Evolutionary conservation across 2,113 vertebrate species (phyloP).

Genomic region (Eudorcas thomsonii): DNA sequence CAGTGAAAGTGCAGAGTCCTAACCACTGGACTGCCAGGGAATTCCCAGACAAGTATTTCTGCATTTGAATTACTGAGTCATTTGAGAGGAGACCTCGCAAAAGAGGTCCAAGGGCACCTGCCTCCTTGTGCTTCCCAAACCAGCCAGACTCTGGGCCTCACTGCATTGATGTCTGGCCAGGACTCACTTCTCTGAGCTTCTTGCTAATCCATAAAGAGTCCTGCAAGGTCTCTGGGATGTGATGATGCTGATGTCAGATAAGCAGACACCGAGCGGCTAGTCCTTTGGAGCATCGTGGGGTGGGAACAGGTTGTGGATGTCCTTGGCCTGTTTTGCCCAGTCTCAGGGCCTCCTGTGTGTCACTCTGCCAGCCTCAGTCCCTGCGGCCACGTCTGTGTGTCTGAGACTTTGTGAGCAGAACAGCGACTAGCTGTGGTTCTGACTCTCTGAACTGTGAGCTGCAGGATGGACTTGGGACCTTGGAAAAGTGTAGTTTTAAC

Average conservation of each 20-base stretch:
- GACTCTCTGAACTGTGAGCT: not conserved
- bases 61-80: not conserved
- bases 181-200: not conserved
- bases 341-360: not conserved
- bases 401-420: not conserved
- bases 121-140: not conserved
- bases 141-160: too few species aligned
- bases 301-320: not conserved
- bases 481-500: not conserved
- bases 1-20: not conserved
- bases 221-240: not conserved
- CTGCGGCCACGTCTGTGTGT: not conserved
- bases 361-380: not conserved
- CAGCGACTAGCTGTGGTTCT: not conserved
- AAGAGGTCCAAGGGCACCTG: not conserved
- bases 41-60: not conserved
- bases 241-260: not conserved
- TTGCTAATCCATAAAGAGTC: not conserved
- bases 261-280: not conserved
- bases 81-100: not conserved
- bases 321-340: not conserved
- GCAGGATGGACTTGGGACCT: too few species aligned
- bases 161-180: rapidly evolving
- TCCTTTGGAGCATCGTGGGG: not conserved
- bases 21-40: not conserved